Conservation (phyloP, 2,888 invertebrate genomes). For the Cantharis flavilabris region DNA sequence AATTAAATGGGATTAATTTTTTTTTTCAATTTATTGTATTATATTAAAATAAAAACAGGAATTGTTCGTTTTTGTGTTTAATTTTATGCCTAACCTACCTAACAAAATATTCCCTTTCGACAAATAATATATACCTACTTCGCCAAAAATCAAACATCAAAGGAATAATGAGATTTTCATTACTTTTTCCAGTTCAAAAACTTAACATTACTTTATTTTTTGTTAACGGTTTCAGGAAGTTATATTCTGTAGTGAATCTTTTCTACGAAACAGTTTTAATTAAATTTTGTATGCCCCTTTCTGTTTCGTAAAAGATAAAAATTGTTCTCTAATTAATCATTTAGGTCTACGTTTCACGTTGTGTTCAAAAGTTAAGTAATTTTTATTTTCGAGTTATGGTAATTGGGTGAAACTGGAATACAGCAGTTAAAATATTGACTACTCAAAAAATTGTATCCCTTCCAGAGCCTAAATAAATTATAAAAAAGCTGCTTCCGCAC, state of each 20-base stretch:
- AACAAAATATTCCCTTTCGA: background rate
- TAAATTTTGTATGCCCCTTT: background rate
- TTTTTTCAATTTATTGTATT: background rate
- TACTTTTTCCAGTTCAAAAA: background rate
- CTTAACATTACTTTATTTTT: conserved; percentile 4
- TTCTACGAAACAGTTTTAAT: background rate
- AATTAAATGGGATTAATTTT: background rate
- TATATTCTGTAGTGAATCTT: background rate
- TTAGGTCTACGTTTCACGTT: background rate
- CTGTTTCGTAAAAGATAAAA: background rate
- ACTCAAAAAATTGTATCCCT: background rate
- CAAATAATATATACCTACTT: background rate
- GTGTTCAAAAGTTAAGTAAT: background rate
- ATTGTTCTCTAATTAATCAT: background rate
- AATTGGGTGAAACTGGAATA: background rate
- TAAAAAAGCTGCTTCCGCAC: background rate
- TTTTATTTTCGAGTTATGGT: background rate
- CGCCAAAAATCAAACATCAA: background rate
- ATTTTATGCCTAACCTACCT: background rate
- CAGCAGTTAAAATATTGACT: background rate
- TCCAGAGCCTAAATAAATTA: background rate
- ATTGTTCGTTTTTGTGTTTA: background rate
- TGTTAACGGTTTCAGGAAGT: background rate
- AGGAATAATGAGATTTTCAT: background rate
- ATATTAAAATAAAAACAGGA: background rate